phyloP scores from a whole-genome alignment of 2,113 vertebrate species.

The Callocephalon fimbriatum region DNA sequence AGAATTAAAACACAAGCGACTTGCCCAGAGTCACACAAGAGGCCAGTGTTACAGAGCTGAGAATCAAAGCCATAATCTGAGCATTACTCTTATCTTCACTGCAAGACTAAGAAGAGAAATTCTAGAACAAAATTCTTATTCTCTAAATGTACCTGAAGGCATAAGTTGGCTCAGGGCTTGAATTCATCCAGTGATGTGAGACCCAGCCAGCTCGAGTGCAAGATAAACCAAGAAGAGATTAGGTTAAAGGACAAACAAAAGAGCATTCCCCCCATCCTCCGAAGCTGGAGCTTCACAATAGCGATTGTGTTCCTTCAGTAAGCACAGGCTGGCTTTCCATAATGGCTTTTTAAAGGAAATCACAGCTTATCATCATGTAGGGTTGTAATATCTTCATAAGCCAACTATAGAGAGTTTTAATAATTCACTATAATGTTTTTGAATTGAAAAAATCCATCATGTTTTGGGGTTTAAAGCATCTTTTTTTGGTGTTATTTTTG shows the following conservation, averaged over 20 bases:
- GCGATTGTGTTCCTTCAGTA: constrained; percentile 10
- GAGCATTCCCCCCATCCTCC: background rate
- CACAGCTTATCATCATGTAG: background rate
- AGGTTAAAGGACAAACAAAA: constrained; percentile 59
- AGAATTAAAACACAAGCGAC: background rate
- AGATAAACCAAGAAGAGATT: constrained; percentile 65
- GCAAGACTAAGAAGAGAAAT: constrained; percentile 29
- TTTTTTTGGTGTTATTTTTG: background rate
- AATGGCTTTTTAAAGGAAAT: constrained; percentile 25
- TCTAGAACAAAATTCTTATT: constrained; percentile 60
- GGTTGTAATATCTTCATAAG: constrained; percentile 30
- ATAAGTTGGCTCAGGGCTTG: background rate
- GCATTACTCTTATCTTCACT: constrained; percentile 46
- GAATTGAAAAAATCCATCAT: background rate
- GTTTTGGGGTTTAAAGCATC: background rate
- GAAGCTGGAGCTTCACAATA: constrained; percentile 19
- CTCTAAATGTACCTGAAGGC: constrained; percentile 46
- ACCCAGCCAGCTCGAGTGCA: background rate
- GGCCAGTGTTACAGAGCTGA: constrained; percentile 24
- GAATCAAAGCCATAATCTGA: constrained; percentile 63
- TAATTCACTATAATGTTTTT: background rate
- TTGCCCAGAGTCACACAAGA: constrained; percentile 49
- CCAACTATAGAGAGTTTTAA: background rate
- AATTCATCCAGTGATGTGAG: constrained; percentile 47
- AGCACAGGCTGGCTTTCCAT: background rate